Percentiles rank a stretch among this genome's conserved stretches.
Conservation (phyloP, 2,113 vertebrate genomes). For the Ciconia boyciana region DNA sequence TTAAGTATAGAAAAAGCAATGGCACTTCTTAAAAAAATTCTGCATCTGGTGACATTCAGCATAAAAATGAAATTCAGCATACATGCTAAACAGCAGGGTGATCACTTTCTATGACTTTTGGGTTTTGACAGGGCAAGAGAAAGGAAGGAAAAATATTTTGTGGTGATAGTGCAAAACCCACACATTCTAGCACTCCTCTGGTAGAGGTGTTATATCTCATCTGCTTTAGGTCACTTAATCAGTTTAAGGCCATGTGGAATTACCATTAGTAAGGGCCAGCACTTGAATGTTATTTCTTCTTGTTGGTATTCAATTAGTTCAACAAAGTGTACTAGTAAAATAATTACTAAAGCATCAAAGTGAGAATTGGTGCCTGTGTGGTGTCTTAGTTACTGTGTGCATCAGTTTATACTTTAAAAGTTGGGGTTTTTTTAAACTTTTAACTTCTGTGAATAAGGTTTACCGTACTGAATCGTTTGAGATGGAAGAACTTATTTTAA, state of each 20-base stretch:
- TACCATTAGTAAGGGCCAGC: not conserved
- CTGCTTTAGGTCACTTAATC: slow-evolving; percentile 3
- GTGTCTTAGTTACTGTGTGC: not conserved
- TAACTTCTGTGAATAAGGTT: not conserved
- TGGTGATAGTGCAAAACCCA: not conserved
- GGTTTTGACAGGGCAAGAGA: not conserved
- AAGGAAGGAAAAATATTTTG: not conserved
- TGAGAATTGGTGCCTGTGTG: not conserved
- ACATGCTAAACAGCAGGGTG: not conserved
- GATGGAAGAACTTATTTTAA: not conserved
- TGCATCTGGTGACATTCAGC: not conserved
- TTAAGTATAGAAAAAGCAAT: not conserved
- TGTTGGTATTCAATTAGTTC: not conserved
- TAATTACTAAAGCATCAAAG: not conserved
- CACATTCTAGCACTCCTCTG: fast-evolving
- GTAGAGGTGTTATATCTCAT: not conserved
- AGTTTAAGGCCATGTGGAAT: not conserved
- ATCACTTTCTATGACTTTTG: not conserved
- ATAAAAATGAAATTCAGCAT: not conserved
- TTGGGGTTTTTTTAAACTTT: not conserved
- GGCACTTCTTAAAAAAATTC: not conserved
- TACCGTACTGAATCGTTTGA: not conserved
- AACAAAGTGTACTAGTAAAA: not conserved
- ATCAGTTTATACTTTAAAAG: not conserved
- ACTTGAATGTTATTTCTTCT: not conserved